A percentile compares a stretch with the other conserved stretches of the same genome.
Evolutionary conservation across 2,888 invertebrate genomes (phyloP).

Genomic region (Habrosyne pyritoides): DNA sequence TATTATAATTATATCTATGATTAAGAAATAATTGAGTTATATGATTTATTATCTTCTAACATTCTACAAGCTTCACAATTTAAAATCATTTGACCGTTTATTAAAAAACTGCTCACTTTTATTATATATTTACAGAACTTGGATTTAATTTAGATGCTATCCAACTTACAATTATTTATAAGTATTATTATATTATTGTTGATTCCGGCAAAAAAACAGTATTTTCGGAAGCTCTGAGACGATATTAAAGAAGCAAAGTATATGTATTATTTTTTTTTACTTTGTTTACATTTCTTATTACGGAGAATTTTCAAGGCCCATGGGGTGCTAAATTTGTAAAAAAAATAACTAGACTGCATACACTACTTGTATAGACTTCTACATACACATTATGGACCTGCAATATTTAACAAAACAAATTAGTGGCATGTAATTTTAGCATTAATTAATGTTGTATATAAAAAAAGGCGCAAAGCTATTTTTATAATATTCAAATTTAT

Average conservation of each 20-base stretch:
- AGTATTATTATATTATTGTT: too few relatives aligned
- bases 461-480: slow-evolving; percentile 66
- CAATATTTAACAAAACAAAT: slow-evolving; percentile 1
- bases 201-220: too few relatives aligned
- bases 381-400: background rate
- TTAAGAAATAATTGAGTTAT: background rate
- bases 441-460: slow-evolving; percentile 33
- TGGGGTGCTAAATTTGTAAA: slow-evolving; percentile 1
- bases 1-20: background rate
- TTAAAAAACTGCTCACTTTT: too few relatives aligned
- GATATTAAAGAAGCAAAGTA: too few relatives aligned
- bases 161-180: too few relatives aligned
- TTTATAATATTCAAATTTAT: slow-evolving; percentile 63
- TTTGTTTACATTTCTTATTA: too few relatives aligned
- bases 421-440: slow-evolving; percentile 31
- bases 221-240: too few relatives aligned
- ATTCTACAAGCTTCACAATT: too few relatives aligned
- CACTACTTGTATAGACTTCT: background rate
- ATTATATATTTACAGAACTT: too few relatives aligned
- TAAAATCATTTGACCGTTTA: too few relatives aligned
- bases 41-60: background rate
- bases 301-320: background rate
- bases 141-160: too few relatives aligned
- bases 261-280: too few relatives aligned
- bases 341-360: background rate